phyloP scores from a whole-genome alignment of 2,113 vertebrate species.

The Apodemus sylvaticus region DNA sequence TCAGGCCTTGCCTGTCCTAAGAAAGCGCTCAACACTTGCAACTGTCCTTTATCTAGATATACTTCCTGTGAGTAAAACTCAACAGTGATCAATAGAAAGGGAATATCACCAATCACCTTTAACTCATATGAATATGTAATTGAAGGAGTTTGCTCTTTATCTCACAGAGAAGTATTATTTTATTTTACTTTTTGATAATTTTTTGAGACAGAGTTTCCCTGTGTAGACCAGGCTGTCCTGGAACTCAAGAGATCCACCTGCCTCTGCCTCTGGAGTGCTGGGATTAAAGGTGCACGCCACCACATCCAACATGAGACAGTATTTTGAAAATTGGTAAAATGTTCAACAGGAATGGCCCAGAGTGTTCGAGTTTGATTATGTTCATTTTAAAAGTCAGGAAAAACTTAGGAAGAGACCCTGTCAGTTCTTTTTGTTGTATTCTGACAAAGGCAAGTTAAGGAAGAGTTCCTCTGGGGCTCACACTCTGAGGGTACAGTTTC shows the following conservation, averaged over 20 bases:
- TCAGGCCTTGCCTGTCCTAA: background rate
- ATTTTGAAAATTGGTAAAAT: constrained; percentile 9
- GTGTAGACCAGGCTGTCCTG: background rate
- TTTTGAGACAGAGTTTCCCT: background rate
- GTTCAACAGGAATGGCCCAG: background rate
- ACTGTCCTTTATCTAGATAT: background rate
- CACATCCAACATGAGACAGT: background rate
- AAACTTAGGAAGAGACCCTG: background rate
- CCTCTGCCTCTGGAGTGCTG: background rate
- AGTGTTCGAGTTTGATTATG: background rate
- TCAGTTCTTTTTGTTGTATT: background rate
- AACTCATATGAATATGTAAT: background rate
- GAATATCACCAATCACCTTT: background rate
- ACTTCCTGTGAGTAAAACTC: background rate
- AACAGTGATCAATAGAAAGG: background rate
- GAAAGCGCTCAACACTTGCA: background rate
- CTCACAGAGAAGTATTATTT: background rate
- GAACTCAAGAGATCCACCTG: background rate
- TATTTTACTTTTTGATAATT: background rate
- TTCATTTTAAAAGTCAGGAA: background rate
- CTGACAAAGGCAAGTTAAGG: background rate
- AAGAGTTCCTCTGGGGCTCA: background rate
- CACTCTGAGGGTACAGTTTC: background rate
- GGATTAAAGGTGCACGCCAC: background rate
- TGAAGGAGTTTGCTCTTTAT: constrained; percentile 3